Percentiles rank a stretch among this genome's conserved stretches.
These are phyloP conservation scores for Epinephelus malabaricus DNA, from an alignment of 2,797 vertebrate genomes.

Conservation along the genomic window DNA sequence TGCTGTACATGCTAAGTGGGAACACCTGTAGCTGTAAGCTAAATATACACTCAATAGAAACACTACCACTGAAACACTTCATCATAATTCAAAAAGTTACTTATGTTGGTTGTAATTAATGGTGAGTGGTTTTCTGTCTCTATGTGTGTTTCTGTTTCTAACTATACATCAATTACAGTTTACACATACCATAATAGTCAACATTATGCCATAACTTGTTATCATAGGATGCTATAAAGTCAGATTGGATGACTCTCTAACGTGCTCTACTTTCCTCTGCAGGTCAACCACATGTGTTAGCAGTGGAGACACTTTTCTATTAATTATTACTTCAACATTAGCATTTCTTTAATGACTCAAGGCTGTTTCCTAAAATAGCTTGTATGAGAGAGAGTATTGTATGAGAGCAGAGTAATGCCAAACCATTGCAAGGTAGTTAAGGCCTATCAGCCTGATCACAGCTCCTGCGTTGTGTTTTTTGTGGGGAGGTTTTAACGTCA, in stretches of 20 bases:
- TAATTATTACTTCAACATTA: slow-evolving; percentile 7
- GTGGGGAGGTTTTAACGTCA: background rate
- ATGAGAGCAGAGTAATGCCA: background rate
- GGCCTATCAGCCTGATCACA: background rate
- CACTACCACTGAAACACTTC: background rate
- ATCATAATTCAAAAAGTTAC: background rate
- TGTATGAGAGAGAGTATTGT: background rate
- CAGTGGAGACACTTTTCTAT: background rate
- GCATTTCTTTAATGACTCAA: background rate
- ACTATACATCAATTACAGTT: background rate
- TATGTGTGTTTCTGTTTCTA: background rate
- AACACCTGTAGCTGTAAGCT: slow-evolving; percentile 4
- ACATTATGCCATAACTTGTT: background rate
- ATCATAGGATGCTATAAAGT: no score
- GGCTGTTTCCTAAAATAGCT: background rate
- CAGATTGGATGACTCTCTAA: background rate
- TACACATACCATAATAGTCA: background rate
- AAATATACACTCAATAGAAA: background rate
- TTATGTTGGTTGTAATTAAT: background rate
- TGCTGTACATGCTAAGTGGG: background rate
- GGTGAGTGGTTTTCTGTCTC: background rate
- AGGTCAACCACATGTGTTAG: background rate
- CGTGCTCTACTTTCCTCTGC: background rate
- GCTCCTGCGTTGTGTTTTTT: background rate
- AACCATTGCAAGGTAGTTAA: background rate